Base-by-base conservation (phyloP, 2,797 vertebrate species). In the Sebastiscus albofasciatus region DNA sequence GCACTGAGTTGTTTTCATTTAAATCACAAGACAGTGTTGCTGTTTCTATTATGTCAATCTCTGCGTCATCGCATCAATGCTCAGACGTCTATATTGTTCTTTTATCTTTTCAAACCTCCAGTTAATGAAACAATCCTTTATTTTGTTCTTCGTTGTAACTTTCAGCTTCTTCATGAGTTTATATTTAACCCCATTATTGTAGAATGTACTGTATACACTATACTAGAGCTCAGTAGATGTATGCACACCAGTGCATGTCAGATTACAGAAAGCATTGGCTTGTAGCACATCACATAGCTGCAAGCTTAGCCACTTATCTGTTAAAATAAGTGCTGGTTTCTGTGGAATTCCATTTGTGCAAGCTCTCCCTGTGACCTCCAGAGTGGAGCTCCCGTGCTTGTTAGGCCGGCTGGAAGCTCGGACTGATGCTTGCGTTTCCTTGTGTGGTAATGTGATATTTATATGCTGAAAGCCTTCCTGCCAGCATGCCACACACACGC, bases 391-490 rank as follows among this genome's bases (percentile, higher is more conserved):
- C 78, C 92, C 27, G 70, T 88, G 83, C 93, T 95, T 91, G 93
- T 96, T 95, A 95, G 91, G 83, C 91, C 10, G 72, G 89, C 87
- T 93, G 92, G 90, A 89, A 89, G 89, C 92, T 90, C 87, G 73
- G 89, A 90, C 89, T 94, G 93, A 95, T 94, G 93, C 90, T 92
- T 93, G 90, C 62, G 83, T 91, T 96, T 95, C 94, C 94, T 95
- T 95, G 91, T 96, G 95, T 93, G 92, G 93, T 96, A 96, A 96
- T 96, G 95, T 92, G 94, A 96, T 96, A 96, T 95, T 95, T 96
- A 95, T 95, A 95, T 92, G 91, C 94, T 93, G 93, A 92, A 94
- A 95, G 89, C 93, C 88, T 93, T 93, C 92, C 92, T 95, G 92
- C 92, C 87, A 90, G 87, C 88, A 78, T 85, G 81, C 85, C 87